Conservation (phyloP, 2,888 invertebrate genomes). For the Tetanocera ferruginea region DNA sequence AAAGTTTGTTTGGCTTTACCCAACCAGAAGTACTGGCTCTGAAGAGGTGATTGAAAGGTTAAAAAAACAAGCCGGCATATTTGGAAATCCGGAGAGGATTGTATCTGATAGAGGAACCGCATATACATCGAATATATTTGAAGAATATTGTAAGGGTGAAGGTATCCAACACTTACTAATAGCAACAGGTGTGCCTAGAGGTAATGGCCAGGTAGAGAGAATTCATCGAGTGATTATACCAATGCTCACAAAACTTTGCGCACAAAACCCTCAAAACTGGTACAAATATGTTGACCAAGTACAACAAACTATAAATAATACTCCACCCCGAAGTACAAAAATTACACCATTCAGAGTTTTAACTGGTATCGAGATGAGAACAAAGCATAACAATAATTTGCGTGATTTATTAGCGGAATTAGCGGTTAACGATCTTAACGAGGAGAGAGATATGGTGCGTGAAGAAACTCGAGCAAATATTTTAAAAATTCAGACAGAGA, state of each 20-base stretch:
- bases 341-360: not conserved
- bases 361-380: not conserved
- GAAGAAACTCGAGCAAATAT: too few relatives aligned
- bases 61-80: too few relatives aligned
- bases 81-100: too few relatives aligned
- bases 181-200: slow-evolving; percentile 55
- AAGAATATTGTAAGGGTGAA: slow-evolving; percentile 57
- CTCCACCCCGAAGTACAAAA: not conserved
- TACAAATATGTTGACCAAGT: not conserved
- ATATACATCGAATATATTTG: slow-evolving; percentile 62
- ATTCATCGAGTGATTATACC: slow-evolving; percentile 58
- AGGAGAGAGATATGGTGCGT: too few relatives aligned
- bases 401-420: not conserved
- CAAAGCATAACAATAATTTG: not conserved
- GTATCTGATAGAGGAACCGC: too few relatives aligned
- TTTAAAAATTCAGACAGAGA: too few relatives aligned
- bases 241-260: slow-evolving; percentile 55
- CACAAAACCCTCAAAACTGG: not conserved
- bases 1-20: not conserved
- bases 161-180: slow-evolving; percentile 55
- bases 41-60: not conserved
- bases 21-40: not conserved
- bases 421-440: too few relatives aligned
- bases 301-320: not conserved
- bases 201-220: slow-evolving; percentile 63